Conservation (phyloP, 2,113 vertebrate species). For the Gracilinanus agilis region DNA sequence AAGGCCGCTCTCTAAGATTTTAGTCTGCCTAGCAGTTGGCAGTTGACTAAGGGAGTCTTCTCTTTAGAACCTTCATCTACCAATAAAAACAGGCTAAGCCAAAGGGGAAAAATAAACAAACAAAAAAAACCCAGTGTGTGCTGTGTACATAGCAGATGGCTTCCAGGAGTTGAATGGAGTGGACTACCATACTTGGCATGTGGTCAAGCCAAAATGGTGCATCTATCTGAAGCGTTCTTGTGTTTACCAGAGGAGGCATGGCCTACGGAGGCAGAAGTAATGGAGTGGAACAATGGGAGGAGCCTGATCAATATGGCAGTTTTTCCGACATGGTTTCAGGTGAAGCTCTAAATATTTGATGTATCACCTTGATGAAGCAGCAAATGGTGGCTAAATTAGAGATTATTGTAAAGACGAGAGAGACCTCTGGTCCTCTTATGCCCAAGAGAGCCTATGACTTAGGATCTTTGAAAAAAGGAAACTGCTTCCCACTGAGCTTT, state of each 20-base stretch:
- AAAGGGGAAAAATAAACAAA: background rate
- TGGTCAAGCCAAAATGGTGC: background rate
- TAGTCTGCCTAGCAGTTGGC: background rate
- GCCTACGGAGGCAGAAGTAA: background rate
- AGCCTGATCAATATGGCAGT: background rate
- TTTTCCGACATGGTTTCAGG: background rate
- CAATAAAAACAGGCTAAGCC: background rate
- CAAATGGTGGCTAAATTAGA: background rate
- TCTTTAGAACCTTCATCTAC: background rate
- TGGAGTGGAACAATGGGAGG: background rate
- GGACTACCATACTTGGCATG: background rate
- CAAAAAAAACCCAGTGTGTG: background rate
- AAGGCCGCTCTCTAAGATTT: background rate
- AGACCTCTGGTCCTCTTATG: background rate
- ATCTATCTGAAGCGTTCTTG: background rate
- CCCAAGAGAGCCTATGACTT: background rate
- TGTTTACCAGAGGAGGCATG: background rate
- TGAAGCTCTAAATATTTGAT: background rate
- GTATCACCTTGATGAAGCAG: background rate
- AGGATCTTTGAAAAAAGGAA: background rate
- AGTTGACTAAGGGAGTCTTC: background rate
- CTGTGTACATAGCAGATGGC: background rate
- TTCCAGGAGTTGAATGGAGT: background rate
- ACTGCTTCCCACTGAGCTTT: background rate
- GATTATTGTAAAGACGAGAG: conserved; percentile 3